phyloP scores from a whole-genome alignment of 2,888 invertebrate species.

The Nebria brevicollis region DNA sequence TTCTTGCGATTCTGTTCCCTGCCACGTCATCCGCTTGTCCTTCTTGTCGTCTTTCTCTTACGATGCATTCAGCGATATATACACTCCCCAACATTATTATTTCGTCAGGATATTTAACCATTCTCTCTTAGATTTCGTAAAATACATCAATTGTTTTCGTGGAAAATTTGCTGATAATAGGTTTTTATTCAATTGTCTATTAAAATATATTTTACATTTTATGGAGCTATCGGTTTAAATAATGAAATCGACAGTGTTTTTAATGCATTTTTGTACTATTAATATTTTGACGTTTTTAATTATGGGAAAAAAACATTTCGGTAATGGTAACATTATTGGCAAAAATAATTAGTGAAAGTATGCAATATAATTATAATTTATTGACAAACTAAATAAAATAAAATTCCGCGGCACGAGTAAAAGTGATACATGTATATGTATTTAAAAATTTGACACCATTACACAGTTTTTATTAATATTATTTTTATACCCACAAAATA shows the following conservation, averaged over 20 bases:
- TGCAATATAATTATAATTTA: slow-evolving; percentile 46
- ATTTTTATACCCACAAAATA: not conserved
- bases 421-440: slow-evolving; percentile 25
- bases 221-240: not conserved
- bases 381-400: slow-evolving; percentile 40
- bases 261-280: slow-evolving; percentile 23
- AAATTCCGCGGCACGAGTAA: slow-evolving; percentile 42
- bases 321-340: slow-evolving; percentile 46
- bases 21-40: not conserved
- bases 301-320: slow-evolving; percentile 37
- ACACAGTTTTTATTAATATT: not conserved
- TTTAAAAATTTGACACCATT: slow-evolving; percentile 2
- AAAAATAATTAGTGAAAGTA: slow-evolving; percentile 47
- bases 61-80: too few relatives aligned
- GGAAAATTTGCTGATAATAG: too few relatives aligned
- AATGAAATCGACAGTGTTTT: not conserved
- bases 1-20: not conserved
- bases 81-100: too few relatives aligned
- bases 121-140: too few relatives aligned
- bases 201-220: too few relatives aligned
- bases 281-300: slow-evolving; percentile 45
- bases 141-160: too few relatives aligned
- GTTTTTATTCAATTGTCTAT: too few relatives aligned
- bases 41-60: not conserved
- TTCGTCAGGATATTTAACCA: too few relatives aligned